Evolutionary conservation across 2,888 invertebrate genomes (phyloP).

Genomic region (Leucoma salicis): DNA sequence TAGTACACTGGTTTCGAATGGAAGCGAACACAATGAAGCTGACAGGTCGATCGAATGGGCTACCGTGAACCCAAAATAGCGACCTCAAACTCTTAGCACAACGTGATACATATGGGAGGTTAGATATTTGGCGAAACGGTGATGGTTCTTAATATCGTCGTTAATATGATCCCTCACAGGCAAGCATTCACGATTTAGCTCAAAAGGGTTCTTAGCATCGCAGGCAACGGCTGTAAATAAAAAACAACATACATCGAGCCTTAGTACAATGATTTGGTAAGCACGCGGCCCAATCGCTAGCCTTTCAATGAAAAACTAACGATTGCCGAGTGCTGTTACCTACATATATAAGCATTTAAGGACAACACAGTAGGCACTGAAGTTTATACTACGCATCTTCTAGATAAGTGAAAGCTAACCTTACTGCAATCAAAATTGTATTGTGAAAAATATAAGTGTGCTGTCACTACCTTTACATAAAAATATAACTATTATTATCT

Average conservation of each 20-base stretch:
- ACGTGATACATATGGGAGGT: conserved; percentile 72
- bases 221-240: conserved; percentile 83
- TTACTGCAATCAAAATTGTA: conserved; percentile 38
- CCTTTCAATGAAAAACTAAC: conserved; percentile 54
- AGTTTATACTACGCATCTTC: conserved; percentile 29
- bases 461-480: conserved; percentile 37
- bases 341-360: conserved; percentile 70
- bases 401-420: conserved; percentile 40
- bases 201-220: conserved; percentile 82
- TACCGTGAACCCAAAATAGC: conserved; percentile 32
- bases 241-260: conserved; percentile 82
- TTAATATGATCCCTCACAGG: conserved; percentile 82
- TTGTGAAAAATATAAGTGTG: conserved; percentile 46
- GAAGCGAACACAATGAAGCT: conserved; percentile 75
- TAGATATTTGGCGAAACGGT: conserved; percentile 76
- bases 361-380: conserved; percentile 52
- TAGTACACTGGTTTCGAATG: conserved; percentile 66
- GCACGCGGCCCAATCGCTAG: conserved; percentile 62
- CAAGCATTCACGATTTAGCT: conserved; percentile 83
- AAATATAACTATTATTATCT: conserved; percentile 25
- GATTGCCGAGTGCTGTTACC: conserved; percentile 59
- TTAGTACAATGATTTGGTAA: conserved; percentile 70
- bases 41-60: conserved; percentile 47
- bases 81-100: conserved; percentile 73
- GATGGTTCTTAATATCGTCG: conserved; percentile 78